Percentiles rank a stretch among this genome's conserved stretches.
These are phyloP conservation scores for Vanacampus margaritifer DNA, from an alignment of 2,113 vertebrate genomes.

Conservation along the genomic window DNA sequence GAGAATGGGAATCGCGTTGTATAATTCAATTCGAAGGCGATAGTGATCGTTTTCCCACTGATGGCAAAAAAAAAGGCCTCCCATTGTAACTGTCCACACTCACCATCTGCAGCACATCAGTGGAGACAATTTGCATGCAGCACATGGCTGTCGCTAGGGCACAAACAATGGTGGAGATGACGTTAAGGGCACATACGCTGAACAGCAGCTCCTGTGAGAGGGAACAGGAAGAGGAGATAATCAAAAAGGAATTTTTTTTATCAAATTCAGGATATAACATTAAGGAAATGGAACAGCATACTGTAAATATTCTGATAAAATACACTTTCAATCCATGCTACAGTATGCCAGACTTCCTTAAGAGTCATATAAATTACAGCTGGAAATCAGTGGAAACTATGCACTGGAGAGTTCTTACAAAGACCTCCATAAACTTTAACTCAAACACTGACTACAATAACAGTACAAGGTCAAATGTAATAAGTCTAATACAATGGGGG, in stretches of 20 bases:
- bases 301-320: not conserved
- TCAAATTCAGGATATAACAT: not conserved
- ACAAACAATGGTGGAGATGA: constrained; percentile 97
- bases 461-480: not conserved
- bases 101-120: constrained; percentile 97
- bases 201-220: constrained; percentile 88
- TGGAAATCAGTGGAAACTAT: not conserved
- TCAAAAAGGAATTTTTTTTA: not conserved
- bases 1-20: constrained; percentile 6
- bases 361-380: not conserved
- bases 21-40: constrained; percentile 7
- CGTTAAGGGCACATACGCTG: constrained; percentile 94
- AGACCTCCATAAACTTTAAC: not conserved
- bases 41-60: constrained; percentile 17
- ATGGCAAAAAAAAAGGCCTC: constrained; percentile 13
- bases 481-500: not conserved
- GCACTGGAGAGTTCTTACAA: not conserved
- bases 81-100: constrained; percentile 60
- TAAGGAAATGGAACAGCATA: constrained; percentile 4
- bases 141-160: constrained; percentile 96
- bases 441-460: not conserved
- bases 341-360: not conserved
- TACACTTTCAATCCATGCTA: not conserved
- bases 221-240: constrained; percentile 29
- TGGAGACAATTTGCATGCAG: constrained; percentile 99